Conservation (phyloP, 2,888 invertebrate genomes). For the Sinopyrophorus schimmeli region DNA sequence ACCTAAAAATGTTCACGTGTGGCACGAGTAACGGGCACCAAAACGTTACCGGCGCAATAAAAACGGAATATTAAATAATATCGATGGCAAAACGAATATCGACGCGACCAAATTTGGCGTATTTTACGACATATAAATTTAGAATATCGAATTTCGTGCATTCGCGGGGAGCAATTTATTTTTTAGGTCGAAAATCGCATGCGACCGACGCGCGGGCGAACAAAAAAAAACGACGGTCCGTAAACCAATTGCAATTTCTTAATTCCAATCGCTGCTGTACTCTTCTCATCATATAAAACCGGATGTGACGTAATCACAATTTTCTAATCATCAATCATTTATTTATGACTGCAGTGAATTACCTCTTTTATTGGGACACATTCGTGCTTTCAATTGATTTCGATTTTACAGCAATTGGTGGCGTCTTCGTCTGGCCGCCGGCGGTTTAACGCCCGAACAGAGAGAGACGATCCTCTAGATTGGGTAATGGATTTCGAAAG, state of each 20-base stretch:
- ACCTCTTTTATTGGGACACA: constrained; percentile 41
- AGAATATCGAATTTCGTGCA: no score
- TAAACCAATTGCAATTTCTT: constrained; percentile 31
- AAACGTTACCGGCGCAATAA: no score
- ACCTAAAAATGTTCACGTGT: no score
- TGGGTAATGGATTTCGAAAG: constrained; percentile 32
- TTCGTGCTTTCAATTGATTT: constrained; percentile 37
- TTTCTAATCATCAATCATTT: constrained; percentile 58
- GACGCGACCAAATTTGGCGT: no score
- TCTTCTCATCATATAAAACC: constrained; percentile 38
- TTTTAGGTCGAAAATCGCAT: no score
- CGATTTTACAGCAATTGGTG: constrained; percentile 31
- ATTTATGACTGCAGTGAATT: constrained; percentile 54
- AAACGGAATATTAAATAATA: no score
- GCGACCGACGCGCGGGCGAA: no score
- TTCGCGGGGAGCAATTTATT: no score
- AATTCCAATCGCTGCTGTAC: constrained; percentile 24
- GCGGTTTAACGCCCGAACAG: constrained; percentile 13
- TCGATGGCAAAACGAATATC: no score
- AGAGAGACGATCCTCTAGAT: constrained; percentile 20
- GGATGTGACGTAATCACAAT: constrained; percentile 56
- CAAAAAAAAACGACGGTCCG: no score
- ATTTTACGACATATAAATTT: no score
- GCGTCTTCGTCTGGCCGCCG: constrained; percentile 27
- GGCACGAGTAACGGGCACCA: no score